phyloP scores from a whole-genome alignment of 2,113 vertebrate species.

The Irena cyanogastra region DNA sequence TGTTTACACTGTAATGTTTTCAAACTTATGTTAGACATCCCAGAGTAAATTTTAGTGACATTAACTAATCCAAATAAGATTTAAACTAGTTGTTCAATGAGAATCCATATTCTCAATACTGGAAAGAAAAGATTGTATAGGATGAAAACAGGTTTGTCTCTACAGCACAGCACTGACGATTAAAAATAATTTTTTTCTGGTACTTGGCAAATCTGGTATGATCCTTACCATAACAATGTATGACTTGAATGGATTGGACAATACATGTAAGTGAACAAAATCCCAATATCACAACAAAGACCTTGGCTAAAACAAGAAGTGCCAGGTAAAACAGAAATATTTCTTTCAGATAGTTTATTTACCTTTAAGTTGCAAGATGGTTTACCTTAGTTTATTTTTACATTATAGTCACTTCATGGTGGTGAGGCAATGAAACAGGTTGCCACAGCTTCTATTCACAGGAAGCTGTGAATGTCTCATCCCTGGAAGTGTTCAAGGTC shows the following conservation, averaged over 20 bases:
- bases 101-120: not conserved
- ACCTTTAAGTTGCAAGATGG: not conserved
- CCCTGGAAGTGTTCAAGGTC: not conserved
- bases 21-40: not conserved
- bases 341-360: not conserved
- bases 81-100: not conserved
- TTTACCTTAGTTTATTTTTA: not conserved
- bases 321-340: not conserved
- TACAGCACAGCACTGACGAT: not conserved
- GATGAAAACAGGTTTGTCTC: not conserved
- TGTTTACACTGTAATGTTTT: not conserved
- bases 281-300: not conserved
- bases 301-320: not conserved
- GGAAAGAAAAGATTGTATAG: not conserved
- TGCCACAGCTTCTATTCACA: too few relatives aligned
- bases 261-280: not conserved
- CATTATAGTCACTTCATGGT: not conserved
- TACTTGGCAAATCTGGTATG: not conserved
- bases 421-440: not conserved
- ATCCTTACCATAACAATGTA: not conserved
- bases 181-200: not conserved
- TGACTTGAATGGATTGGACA: not conserved
- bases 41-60: not conserved
- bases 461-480: not conserved
- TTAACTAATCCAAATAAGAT: not conserved